phyloP scores from a whole-genome alignment of 2,113 vertebrate species.

The Hydrochoerus hydrochaeris region DNA sequence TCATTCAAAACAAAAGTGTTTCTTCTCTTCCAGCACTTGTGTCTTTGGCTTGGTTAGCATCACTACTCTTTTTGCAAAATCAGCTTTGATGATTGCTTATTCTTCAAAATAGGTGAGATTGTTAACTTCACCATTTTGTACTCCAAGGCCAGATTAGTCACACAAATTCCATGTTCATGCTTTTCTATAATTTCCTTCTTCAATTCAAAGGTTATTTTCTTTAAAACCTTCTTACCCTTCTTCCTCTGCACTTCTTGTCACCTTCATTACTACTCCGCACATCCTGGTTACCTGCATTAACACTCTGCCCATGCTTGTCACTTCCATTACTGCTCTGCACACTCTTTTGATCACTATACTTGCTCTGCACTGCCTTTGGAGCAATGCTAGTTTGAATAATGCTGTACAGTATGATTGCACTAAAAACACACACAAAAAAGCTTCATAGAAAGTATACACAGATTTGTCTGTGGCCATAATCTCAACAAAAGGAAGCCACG shows the following conservation, averaged over 20 bases:
- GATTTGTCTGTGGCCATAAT: not conserved
- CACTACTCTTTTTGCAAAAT: not conserved
- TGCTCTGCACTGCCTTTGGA: not conserved
- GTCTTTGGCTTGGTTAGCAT: not conserved
- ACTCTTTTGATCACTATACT: not conserved
- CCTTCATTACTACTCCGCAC: not conserved
- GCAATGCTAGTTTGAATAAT: not conserved
- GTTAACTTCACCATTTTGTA: not conserved
- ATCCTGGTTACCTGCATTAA: not conserved
- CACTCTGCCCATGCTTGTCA: not conserved
- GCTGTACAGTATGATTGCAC: not conserved
- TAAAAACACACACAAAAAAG: not conserved
- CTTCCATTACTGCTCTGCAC: not conserved
- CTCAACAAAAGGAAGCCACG: not conserved
- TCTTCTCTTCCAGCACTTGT: not conserved
- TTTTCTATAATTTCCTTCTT: not conserved
- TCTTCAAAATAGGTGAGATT: not conserved
- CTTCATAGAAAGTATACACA: not conserved
- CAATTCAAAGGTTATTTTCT: not conserved
- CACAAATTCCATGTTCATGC: not conserved
- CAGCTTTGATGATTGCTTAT: not conserved
- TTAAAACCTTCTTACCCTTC: not conserved
- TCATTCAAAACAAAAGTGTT: not conserved
- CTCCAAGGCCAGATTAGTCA: not conserved
- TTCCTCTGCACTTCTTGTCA: not conserved